Evolutionary conservation across 2,113 vertebrate species (phyloP), one percentile per base, ranked within the genome.

Genomic region (Psephotus haematonotus): DNA sequence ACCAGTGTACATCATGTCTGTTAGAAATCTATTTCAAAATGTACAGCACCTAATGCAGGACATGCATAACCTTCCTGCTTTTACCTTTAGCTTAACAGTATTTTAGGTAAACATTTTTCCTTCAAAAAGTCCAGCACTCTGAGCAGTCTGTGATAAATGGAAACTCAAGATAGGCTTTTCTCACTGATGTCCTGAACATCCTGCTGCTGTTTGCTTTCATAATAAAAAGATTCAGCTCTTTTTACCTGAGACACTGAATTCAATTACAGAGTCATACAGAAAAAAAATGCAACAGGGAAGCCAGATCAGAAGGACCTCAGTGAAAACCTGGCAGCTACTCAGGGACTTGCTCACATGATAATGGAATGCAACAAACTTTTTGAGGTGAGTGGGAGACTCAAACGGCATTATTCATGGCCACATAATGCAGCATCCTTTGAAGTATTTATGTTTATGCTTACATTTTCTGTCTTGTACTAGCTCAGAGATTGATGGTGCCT

Each of bases 271-370:
- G 99, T 98, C 94, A 99, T 99, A 98, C 99, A 99, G 98, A 99
- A 99, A 97, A 99, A 99, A 97, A 99, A 99, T 31, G 98, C 99
- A 96, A 99, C 99, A 3, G 99, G 99, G 92, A 99, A 99, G 91
- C 99, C 99, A 53, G 99, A 99, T 98, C 99, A 99, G 96, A 99
- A 99, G 97, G 99, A 99, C 97, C 99, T 99, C 96, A 99, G 98
- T 96, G 99, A 99, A 97, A 99, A 99, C 86, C 98, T 99, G 96
- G 99, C 99, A 29, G 99, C 99, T 28, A 99, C 99, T 44, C 99
- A 99, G 92, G 99, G 99, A 59, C 98, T 99, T 13, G 99, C 99
- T 93, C 99, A 99, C 93, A 99, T 99, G 99, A 99, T 99, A 98
- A 97, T 97, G 88, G 99, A 99, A 97, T 99, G 99, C 94, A 98